A percentile compares a stretch with the other conserved stretches of the same genome.
Conservation (phyloP, 2,888 invertebrate species). For the Encarsia formosa region DNA sequence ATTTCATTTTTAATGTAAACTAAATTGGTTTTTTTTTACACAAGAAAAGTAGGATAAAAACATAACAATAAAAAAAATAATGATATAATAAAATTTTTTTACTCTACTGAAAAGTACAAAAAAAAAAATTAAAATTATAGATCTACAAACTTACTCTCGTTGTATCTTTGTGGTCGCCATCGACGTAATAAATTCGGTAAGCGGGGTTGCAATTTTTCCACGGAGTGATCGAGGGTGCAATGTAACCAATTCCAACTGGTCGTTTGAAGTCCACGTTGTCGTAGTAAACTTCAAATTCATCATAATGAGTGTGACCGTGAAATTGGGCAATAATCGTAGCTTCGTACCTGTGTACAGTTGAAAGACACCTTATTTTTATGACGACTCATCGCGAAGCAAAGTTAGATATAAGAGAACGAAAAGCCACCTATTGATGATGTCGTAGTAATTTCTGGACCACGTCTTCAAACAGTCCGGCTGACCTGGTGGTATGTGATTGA, state of each 20-base stretch:
- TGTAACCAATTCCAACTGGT: slow-evolving; percentile 82
- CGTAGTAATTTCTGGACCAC: slow-evolving; percentile 92
- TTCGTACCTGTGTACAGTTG: slow-evolving; percentile 38
- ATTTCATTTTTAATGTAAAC: not conserved
- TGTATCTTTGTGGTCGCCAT: slow-evolving; percentile 82
- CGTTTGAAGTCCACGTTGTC: slow-evolving; percentile 77
- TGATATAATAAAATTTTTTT: no score
- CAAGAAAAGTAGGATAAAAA: not conserved
- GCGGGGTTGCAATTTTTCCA: slow-evolving; percentile 91
- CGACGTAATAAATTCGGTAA: slow-evolving; percentile 92
- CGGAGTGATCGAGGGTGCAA: slow-evolving; percentile 92
- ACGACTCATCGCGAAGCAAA: not conserved
- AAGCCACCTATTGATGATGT: slow-evolving; percentile 70
- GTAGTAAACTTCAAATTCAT: slow-evolving; percentile 91
- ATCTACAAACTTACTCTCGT: slow-evolving; percentile 62
- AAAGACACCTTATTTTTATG: not conserved
- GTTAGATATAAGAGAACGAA: not conserved
- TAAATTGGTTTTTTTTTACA: not conserved
- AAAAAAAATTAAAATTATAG: not conserved
- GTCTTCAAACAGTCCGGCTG: slow-evolving; percentile 89
- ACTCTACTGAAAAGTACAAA: not conserved
- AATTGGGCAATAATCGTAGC: slow-evolving; percentile 21
- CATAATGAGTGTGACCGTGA: slow-evolving; percentile 45
- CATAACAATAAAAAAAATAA: not conserved
- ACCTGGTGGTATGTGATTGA: slow-evolving; percentile 94